Base-by-base conservation (phyloP, 2,888 invertebrate genomes). In the Drosophila flavopinicola region DNA sequence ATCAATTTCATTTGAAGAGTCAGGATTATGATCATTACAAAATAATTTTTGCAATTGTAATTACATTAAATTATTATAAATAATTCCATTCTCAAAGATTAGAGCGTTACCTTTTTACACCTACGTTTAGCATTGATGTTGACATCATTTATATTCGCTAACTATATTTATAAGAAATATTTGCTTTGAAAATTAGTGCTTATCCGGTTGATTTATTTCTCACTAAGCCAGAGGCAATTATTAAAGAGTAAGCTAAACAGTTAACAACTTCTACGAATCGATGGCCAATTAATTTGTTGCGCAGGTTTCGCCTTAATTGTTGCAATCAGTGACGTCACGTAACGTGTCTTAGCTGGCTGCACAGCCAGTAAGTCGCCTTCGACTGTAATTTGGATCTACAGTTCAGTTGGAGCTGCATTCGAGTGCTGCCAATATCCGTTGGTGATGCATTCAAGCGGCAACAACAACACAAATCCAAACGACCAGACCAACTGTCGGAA, bases 381-480 rank as follows among this genome's bases (percentile, higher is more conserved):
- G n/a, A 25, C 20, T 27, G 27, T 29, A 49, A 30, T 51, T 53
- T 38, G 56, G 25, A 25, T 37, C 7, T 44, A n/a, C n/a, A n/a
- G 39, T 33, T 25, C 42, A 32, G 17, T 13, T 37, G 24, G 44
- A 38, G 45, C 29, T 70, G 84, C 84, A 77, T 61, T 70, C 20
- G 52, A 37, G 45, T 57, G 53, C 49, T 61, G 78, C 47, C 78
- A 85, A 79, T 79, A 85, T 85, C 78, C 78, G 78, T 75, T 71
- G 65, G 61, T 76, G 38, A 73, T 79, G 84, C 86, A 83, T 67
- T 80, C 86, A 85, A 69, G 79, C 79, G 84, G 45, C 67, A 85
- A 74, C 56, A 54, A 57, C 38, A 45, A 24, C 37, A 48, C 27
- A 15, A 57, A 30, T 38, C 39, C 13, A 27, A 11, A 25, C 13